Evolutionary conservation across 2,888 invertebrate genomes (phyloP).

Genomic region (Apodemia zela): DNA sequence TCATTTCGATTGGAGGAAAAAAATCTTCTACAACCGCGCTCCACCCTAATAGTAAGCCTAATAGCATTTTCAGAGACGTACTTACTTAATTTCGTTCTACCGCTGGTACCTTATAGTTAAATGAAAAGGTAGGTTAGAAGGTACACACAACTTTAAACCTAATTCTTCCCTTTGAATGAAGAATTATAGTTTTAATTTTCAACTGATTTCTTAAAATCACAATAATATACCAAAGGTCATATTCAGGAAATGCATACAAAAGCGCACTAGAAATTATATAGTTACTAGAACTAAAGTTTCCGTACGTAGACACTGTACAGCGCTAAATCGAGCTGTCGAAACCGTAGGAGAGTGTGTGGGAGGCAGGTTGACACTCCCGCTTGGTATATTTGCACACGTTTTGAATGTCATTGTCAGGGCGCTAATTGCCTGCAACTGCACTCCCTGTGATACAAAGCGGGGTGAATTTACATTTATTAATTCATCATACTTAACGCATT

Average conservation of each 20-base stretch:
- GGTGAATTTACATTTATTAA: slow-evolving; percentile 33
- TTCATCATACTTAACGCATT: slow-evolving; percentile 28
- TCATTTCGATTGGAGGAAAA: too few species aligned
- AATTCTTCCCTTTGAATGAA: too few species aligned
- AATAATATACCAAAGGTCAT: too few species aligned
- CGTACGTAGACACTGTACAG: slow-evolving; percentile 24
- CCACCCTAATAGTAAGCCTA: too few species aligned
- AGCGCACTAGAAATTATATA: slow-evolving; percentile 7
- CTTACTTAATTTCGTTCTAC: too few species aligned
- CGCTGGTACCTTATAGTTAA: too few species aligned
- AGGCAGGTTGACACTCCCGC: slow-evolving; percentile 35
- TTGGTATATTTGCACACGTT: slow-evolving; percentile 68
- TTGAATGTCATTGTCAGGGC: slow-evolving; percentile 74
- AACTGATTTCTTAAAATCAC: too few species aligned
- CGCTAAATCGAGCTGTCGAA: slow-evolving; percentile 31
- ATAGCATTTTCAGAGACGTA: too few species aligned
- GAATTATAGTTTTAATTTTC: too few species aligned
- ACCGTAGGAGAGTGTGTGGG: slow-evolving; percentile 30
- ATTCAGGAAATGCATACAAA: neutral
- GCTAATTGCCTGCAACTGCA: slow-evolving; percentile 56
- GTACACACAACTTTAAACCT: too few species aligned
- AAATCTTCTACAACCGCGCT: too few species aligned
- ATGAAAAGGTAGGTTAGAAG: too few species aligned
- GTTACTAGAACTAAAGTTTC: slow-evolving; percentile 22
- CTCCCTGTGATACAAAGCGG: slow-evolving; percentile 29